A percentile compares a stretch with the other conserved stretches of the same genome.
Conservation (phyloP, 2,888 invertebrate genomes). For the Unio delphinus region DNA sequence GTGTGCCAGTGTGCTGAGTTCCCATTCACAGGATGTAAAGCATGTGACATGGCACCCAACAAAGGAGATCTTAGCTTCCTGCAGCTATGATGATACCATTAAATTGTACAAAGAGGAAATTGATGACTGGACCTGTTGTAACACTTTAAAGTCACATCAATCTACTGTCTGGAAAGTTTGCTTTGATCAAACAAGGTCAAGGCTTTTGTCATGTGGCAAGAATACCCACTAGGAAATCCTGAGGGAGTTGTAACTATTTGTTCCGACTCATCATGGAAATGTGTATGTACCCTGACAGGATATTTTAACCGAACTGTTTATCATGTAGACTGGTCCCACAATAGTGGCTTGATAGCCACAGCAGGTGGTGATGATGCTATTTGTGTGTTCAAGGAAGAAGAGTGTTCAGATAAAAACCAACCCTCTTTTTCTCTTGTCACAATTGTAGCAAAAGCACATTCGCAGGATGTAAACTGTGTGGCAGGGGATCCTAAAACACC, state of each 20-base stretch:
- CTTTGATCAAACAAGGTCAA: slow-evolving; percentile 81
- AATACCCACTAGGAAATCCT: slow-evolving; percentile 85
- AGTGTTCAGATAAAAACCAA: slow-evolving; percentile 68
- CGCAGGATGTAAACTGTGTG: slow-evolving; percentile 93
- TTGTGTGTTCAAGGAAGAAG: slow-evolving; percentile 85
- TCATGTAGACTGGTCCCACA: slow-evolving; percentile 85
- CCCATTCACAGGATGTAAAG: slow-evolving; percentile 89
- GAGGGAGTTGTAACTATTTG: slow-evolving; percentile 74
- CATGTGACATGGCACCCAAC: slow-evolving; percentile 95
- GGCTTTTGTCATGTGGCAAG: slow-evolving; percentile 89
- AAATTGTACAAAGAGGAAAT: slow-evolving; percentile 92
- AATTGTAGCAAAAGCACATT: slow-evolving; percentile 80
- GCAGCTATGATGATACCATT: slow-evolving; percentile 96
- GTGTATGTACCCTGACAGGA: slow-evolving; percentile 91
- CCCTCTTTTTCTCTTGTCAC: slow-evolving; percentile 82
- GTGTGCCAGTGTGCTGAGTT: slow-evolving; percentile 94
- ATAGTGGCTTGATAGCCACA: slow-evolving; percentile 86
- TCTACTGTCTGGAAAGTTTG: slow-evolving; percentile 97
- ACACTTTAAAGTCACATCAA: slow-evolving; percentile 78
- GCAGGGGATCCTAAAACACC: slow-evolving; percentile 87
- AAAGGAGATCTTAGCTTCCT: slow-evolving; percentile 90
- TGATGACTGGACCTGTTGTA: slow-evolving; percentile 74
- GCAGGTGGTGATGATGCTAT: slow-evolving; percentile 94
- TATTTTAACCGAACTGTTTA: slow-evolving; percentile 91
- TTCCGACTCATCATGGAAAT: slow-evolving; percentile 87